Conservation (phyloP, 2,113 vertebrate genomes). For the Myrmophylax atrothorax region DNA sequence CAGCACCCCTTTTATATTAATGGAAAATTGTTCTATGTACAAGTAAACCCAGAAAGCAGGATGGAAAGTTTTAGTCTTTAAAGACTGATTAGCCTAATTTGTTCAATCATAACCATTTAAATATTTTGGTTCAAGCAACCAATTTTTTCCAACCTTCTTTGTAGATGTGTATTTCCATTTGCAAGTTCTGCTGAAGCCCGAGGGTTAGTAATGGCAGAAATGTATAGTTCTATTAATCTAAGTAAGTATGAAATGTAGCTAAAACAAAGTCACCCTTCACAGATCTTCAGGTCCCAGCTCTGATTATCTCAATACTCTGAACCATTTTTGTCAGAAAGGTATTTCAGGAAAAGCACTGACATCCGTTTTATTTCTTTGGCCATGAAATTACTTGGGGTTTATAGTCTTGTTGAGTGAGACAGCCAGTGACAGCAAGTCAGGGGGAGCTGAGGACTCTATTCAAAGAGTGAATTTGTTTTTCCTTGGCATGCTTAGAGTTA, state of each 20-base stretch:
- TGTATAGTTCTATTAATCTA: neutral
- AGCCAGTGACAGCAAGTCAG: neutral
- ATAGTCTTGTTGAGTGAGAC: neutral
- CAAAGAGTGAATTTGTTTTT: neutral
- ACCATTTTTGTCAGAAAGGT: neutral
- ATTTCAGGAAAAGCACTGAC: neutral
- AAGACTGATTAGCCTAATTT: neutral
- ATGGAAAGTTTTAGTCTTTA: neutral
- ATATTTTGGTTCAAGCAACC: neutral
- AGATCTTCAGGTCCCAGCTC: neutral
- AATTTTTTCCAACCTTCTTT: neutral
- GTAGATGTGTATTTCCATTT: neutral
- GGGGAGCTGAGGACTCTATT: neutral
- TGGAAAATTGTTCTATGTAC: neutral
- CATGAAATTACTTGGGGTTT: neutral
- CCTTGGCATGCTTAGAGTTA: neutral
- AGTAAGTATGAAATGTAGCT: neutral
- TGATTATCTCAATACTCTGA: neutral
- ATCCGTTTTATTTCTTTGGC: neutral
- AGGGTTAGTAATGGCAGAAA: neutral
- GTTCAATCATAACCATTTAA: neutral
- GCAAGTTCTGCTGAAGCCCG: neutral
- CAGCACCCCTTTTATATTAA: neutral
- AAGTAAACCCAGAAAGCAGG: neutral
- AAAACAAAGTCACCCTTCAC: neutral